A percentile compares a stretch with the other conserved stretches of the same genome.
phyloP scores from a whole-genome alignment of 2,888 invertebrate species.

The Coremacera marginata region DNA sequence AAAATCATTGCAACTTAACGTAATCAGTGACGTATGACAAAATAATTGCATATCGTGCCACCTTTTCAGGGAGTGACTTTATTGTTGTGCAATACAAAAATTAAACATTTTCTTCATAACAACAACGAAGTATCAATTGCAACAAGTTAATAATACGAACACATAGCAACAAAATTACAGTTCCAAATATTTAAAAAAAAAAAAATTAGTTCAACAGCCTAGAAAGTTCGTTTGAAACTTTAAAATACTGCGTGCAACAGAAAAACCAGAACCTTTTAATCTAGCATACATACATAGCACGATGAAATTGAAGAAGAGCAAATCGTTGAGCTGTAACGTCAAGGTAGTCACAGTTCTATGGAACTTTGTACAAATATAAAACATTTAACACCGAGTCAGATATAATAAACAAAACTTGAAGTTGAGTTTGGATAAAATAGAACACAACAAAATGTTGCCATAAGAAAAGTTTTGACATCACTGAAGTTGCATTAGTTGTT shows the following conservation, averaged over 20 bases:
- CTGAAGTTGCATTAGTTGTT: too few relatives aligned
- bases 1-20: background rate
- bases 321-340: slow-evolving; percentile 62
- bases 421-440: too few relatives aligned
- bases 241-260: slow-evolving; percentile 5
- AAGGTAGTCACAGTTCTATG: slow-evolving; percentile 52
- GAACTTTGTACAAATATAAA: too few relatives aligned
- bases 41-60: slow-evolving; percentile 9
- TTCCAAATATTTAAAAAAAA: background rate
- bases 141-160: background rate
- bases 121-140: background rate
- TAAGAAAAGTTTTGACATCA: too few relatives aligned
- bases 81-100: background rate
- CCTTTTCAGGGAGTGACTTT: background rate
- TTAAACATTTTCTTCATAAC: background rate
- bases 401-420: too few relatives aligned
- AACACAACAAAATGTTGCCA: too few relatives aligned
- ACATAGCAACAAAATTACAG: background rate
- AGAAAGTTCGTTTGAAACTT: background rate
- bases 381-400: too few relatives aligned
- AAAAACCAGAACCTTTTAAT: background rate
- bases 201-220: background rate
- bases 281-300: slow-evolving; percentile 21
- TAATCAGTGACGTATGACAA: slow-evolving; percentile 20
- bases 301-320: slow-evolving; percentile 41